A percentile compares a stretch with the other conserved stretches of the same genome.
Conservation (phyloP, 2,888 invertebrate species). For the Leptothorax acervorum region DNA sequence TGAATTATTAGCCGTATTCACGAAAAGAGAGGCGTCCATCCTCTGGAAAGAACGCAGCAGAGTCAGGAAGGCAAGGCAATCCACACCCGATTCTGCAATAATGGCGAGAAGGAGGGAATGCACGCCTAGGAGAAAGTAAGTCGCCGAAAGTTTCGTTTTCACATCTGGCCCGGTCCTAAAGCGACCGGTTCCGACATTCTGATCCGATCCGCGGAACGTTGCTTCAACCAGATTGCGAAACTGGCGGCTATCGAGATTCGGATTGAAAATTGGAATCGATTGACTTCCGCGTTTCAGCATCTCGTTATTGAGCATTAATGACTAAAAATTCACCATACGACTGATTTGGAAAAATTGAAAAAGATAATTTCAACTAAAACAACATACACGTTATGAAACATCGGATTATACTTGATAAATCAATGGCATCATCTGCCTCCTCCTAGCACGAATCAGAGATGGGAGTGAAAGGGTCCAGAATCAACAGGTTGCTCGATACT, state of each 20-base stretch:
- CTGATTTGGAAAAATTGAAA: background rate
- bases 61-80: conserved; percentile 1
- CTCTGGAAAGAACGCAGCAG: conserved; percentile 7
- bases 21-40: conserved; percentile 40
- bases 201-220: conserved; percentile 9
- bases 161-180: conserved; percentile 68
- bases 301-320: background rate
- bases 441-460: conserved; percentile 36
- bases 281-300: background rate
- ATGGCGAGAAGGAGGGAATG: conserved; percentile 18
- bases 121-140: conserved; percentile 67
- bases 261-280: conserved; percentile 5
- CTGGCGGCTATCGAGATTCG: conserved; percentile 3
- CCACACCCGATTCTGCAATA: conserved; percentile 36
- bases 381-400: conserved; percentile 44
- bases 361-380: background rate
- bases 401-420: conserved; percentile 44
- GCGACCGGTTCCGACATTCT: conserved; percentile 37
- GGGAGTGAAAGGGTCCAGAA: conserved; percentile 76
- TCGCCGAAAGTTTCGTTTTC: conserved; percentile 81
- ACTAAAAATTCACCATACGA: background rate
- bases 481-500: conserved; percentile 76
- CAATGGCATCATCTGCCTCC: conserved; percentile 36
- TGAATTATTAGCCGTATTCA: conserved; percentile 39
- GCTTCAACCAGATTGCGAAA: conserved; percentile 37